Evolutionary conservation across 1,140 invertebrate species (phyloP), one percentile per base, ranked within the genome.

Genomic region (Tigriopus japonicus): DNA sequence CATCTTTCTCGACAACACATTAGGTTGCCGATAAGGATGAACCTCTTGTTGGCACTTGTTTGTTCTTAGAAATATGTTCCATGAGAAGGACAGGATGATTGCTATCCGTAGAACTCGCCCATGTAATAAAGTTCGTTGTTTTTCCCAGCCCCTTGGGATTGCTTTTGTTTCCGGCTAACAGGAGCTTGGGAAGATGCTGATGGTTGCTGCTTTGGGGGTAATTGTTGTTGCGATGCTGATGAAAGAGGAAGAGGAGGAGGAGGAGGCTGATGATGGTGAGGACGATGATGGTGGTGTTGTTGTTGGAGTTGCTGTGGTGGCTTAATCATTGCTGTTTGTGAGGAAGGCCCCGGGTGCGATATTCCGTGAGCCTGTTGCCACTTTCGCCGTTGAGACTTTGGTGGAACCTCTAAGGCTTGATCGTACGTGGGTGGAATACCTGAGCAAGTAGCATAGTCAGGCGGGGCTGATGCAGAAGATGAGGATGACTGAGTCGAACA

Each of bases 81-180:
- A 35, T 35, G 28, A 35, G 28, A 35, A 35, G 28, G 28, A 35
- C 28, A 35, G 28, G 28, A 35, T 54, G 52, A 24, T 21, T 54
- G 52, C 52, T 54, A 54, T 54, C 52, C 52, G 24, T 54, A 54
- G 24, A 54, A 54, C 24, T 54, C 52, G n/a, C 52, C 52, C 17
- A 54, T 28, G 52, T 54, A 54, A 24, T 54, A 54, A 7, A 54
- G 24, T 54, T 54, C 52, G 52, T 54, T 54, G 24, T 17, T 54
- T 17, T 24, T 49, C 6, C 45, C 45, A 49, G 45, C 21, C n/a
- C 45, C 45, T 49, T 21, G n/a, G n/a, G n/a, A 21, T 49, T 49
- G 45, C 12, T 49, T 15, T 10, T 49, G 45, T 21, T 21, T 49
- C n/a, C 28, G 45, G 21, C n/a, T 15, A 2, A 10, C 3, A 49